Base-by-base conservation (phyloP, 1,140 invertebrate genomes). In the Heliconius nattereri region DNA sequence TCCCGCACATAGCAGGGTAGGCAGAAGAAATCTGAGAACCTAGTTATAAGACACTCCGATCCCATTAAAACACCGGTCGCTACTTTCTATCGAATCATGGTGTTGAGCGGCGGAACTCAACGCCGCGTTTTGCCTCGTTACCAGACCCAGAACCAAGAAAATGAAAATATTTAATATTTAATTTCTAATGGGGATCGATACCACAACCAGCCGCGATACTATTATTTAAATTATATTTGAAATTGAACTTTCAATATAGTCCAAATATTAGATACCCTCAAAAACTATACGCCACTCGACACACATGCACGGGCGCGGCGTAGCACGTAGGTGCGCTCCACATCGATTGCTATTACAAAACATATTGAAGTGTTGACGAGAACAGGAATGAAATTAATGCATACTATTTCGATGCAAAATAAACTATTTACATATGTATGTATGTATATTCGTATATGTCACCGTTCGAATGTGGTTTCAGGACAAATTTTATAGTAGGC, bases 291-390 rank as follows among this genome's bases (percentile, higher is more conserved):
- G 26, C 60, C 60, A 66, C 60, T 66, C 26, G 60, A 66, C 13
- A 66, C 60, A 29, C 26, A 66, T 66, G 49, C 23, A 29, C n/a
- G n/a, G n/a, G n/a, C n/a, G n/a, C 60, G 23, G 23, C 13, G 32
- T 35, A 35, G 32, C 32, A 7, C 32, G 26, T 66, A 20, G 49
- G 49, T 52, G 13, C 23, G 60, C 60, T 29, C 13, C 60, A 66
- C 26, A 66, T 66, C 60, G 60, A 66, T 66, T 66, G 60, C 11
- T 23, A 66, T 66, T 66, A 26, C 60, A 66, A 66, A 66, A 66
- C 60, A 66, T 26, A 66, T 66, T 66, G 11, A 19, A 66, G 60
- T 66, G 60, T 16, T 66, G 26, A 66, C 60, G 60, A 29, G 60
- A 66, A 29, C 60, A 60, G 23, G 26, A 66, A 66, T 29, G 23